Conservation (phyloP, 1,140 invertebrate genomes). For the Penaeus chinensis region DNA sequence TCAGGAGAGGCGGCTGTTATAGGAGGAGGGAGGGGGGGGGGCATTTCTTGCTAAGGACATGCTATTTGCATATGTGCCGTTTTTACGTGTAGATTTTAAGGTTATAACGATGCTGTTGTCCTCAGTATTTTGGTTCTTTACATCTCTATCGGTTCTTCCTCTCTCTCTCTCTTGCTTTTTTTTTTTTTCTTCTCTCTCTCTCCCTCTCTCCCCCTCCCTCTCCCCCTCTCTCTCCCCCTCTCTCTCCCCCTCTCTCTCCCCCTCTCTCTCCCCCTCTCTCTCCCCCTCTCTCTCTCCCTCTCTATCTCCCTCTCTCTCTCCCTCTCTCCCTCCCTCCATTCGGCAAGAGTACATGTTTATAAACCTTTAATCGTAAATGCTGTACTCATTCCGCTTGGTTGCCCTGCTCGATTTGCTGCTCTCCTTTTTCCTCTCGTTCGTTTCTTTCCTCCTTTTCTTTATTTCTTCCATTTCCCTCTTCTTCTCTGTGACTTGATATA, state of each 20-base stretch:
- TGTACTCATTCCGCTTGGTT: too few relatives aligned
- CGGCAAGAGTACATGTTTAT: too few relatives aligned
- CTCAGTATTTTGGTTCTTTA: background rate
- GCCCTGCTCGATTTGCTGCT: too few relatives aligned
- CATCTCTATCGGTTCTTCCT: background rate
- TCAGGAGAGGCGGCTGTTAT: background rate
- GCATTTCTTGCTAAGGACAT: background rate
- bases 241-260: constrained; percentile 15
- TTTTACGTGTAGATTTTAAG: too few relatives aligned
- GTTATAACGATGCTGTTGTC: too few relatives aligned
- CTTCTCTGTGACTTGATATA: background rate
- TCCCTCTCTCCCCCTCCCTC: background rate
- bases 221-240: background rate
- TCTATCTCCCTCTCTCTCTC: background rate
- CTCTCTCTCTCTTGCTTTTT: background rate
- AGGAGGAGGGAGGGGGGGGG: background rate
- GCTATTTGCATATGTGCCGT: too few relatives aligned
- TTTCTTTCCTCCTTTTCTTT: background rate
- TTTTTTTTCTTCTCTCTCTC: background rate
- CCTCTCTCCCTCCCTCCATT: background rate
- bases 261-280: constrained; percentile 38
- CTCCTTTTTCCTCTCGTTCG: background rate
- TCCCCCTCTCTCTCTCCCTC: constrained; percentile 30
- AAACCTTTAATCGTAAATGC: too few relatives aligned
- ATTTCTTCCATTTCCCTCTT: background rate